These are phyloP conservation scores for Lophotis ruficrista DNA, from an alignment of 2,113 vertebrate species.

Conservation along the genomic window DNA sequence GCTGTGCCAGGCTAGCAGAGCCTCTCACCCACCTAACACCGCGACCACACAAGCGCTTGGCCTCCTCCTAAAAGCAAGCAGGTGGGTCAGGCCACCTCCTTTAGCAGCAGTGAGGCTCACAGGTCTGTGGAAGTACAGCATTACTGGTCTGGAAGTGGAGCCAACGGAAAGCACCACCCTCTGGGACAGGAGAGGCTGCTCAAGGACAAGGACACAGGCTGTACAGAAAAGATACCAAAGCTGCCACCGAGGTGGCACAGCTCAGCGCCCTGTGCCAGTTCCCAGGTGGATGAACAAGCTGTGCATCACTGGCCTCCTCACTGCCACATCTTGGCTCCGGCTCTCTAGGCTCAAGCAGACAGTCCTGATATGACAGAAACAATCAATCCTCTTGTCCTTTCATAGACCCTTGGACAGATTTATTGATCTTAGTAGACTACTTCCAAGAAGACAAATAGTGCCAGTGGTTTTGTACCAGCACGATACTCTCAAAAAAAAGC, in stretches of 20 bases:
- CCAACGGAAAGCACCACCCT: accelerated
- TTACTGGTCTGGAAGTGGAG: background rate
- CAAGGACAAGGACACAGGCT: too few species aligned
- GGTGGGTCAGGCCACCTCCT: background rate
- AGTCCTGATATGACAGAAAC: accelerated
- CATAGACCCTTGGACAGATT: background rate
- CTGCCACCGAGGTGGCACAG: background rate
- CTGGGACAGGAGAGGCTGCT: accelerated
- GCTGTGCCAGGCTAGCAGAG: background rate
- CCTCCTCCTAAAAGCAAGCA: accelerated
- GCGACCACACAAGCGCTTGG: background rate
- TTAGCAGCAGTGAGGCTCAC: background rate
- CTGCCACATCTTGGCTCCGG: accelerated
- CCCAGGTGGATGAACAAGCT: background rate
- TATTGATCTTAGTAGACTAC: background rate
- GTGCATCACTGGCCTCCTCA: background rate
- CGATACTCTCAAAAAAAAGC: background rate
- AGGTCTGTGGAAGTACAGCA: accelerated
- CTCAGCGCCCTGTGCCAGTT: background rate
- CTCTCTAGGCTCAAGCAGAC: background rate
- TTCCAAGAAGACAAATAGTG: background rate
- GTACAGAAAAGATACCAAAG: background rate
- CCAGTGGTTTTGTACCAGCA: background rate
- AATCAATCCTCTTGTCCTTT: background rate
- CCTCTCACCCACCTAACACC: accelerated